Evolutionary conservation across 1,140 invertebrate species (phyloP).

Genomic region (Capitella teleta): DNA sequence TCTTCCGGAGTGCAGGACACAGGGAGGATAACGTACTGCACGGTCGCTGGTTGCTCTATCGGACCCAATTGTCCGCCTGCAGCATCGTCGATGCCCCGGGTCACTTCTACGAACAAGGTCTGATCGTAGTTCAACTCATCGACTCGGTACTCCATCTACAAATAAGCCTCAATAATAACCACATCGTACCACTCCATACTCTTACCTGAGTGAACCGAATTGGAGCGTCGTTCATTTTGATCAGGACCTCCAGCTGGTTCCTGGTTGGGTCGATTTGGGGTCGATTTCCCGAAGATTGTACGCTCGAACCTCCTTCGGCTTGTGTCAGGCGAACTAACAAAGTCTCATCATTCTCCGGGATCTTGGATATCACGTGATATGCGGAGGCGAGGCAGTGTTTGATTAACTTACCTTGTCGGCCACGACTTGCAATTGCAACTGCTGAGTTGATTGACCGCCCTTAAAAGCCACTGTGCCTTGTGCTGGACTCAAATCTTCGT

Average conservation of each 20-base stretch:
- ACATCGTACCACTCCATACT: neutral
- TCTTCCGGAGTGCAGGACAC: conserved; percentile 14
- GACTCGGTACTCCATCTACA: conserved; percentile 24
- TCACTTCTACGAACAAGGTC: conserved; percentile 9
- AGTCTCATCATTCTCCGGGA: conserved; percentile 31
- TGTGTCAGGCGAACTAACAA: conserved; percentile 22
- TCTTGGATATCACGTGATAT: conserved; percentile 12
- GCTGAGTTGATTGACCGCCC: neutral
- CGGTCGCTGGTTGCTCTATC: conserved; percentile 16
- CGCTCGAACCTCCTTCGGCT: conserved; percentile 17
- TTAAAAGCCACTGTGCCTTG: neutral
- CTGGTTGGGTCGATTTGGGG: conserved; percentile 16
- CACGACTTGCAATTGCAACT: neutral
- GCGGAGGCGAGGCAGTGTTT: neutral
- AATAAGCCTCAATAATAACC: neutral
- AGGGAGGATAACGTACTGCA: conserved; percentile 18
- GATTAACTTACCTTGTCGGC: neutral
- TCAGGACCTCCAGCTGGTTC: conserved; percentile 17
- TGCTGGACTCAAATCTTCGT: neutral
- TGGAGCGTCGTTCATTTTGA: conserved; percentile 32
- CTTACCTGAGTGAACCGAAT: conserved; percentile 27
- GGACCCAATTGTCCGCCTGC: conserved; percentile 21
- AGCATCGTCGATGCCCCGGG: conserved; percentile 21
- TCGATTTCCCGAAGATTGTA: conserved; percentile 14
- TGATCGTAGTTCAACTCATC: conserved; percentile 1